Evolutionary conservation across 2,113 vertebrate genomes (phyloP), one percentile per base, ranked within the genome.

Genomic region (zebrafish (Danio rerio)): DNA sequence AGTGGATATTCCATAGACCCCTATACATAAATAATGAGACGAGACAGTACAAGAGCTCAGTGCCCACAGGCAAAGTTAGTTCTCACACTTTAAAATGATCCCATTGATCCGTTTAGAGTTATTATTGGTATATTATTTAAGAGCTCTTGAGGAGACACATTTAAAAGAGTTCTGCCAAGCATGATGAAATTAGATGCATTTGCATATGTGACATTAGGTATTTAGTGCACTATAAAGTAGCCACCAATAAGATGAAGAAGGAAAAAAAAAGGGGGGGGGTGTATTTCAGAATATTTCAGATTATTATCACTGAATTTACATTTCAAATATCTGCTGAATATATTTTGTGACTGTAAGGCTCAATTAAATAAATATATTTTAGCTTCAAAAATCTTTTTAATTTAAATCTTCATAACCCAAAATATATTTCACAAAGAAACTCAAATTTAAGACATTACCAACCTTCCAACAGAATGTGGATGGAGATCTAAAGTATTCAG

Each of bases 101-200:
- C 84, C 84, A 89, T 72, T 87, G 89, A 92, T 87, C 89, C 81
- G 84, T 90, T 83, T 80, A 86, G 82, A 71, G 76, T 68, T 78
- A 86, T 84, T 85, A 90, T 89, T 83, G 85, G 82, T 82, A 70
- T 70, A 73, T 83, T 89, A 78, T 78, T 85, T 80, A 86, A 85
- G 69, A 84, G 84, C 63, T 85, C 78, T 59, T 71, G 11, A 82
- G 83, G 72, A 73, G 50, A 9, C 43, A 79, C 58, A 71, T 78
- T 61, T 6, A 16, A 53, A 76, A 79, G 53, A 76, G 72, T 78
- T 72, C 86, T 88, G 86, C 86, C 15, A 12, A 85, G 89, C 79
- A 74, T 71, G 80, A 87, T 87, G 82, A 81, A 85, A 88, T 89
- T 86, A 52, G 78, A 7, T 7, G 81, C 83, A 72, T 71, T 87